A percentile compares a stretch with the other conserved stretches of the same genome.
Conservation (phyloP, 2,888 invertebrate genomes). For the Aplocera efformata region DNA sequence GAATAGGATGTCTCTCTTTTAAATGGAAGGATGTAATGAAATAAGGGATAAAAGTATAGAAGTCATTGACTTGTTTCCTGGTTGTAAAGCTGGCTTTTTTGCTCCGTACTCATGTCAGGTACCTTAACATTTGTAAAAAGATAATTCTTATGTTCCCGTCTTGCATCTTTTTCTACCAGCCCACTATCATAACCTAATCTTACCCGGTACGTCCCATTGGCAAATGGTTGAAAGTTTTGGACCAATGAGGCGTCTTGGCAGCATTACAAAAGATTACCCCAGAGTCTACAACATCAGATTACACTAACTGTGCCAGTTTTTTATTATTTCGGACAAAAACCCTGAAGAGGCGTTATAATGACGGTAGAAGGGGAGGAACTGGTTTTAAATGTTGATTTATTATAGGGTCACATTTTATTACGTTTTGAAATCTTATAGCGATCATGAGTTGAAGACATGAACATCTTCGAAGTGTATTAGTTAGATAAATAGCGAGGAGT, state of each 20-base stretch:
- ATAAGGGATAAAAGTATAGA: too few species aligned
- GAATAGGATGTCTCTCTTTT: too few species aligned
- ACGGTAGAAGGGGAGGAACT: constrained; percentile 17
- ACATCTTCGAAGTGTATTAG: too few species aligned
- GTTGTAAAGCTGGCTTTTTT: too few species aligned
- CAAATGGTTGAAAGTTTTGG: constrained; percentile 32
- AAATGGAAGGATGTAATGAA: too few species aligned
- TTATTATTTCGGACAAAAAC: constrained; percentile 9
- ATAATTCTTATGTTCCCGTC: constrained; percentile 48
- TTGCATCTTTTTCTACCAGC: constrained; percentile 54
- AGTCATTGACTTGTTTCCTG: too few species aligned
- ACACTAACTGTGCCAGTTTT: constrained; percentile 22
- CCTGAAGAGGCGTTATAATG: constrained; percentile 23
- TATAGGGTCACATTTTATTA: too few species aligned
- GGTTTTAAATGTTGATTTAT: too few species aligned
- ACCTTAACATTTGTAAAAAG: constrained; percentile 22
- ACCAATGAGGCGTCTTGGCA: constrained; percentile 51
- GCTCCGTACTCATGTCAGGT: too few species aligned
- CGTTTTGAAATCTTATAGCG: too few species aligned
- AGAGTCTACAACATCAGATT: constrained; percentile 29
- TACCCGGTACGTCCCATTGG: constrained; percentile 59
- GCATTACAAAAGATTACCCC: constrained; percentile 49
- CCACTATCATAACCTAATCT: constrained; percentile 40
- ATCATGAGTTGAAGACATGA: too few species aligned
- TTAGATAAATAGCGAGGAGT: too few species aligned